phyloP scores from a whole-genome alignment of 2,113 vertebrate species.

The Microcebus tavaratra region DNA sequence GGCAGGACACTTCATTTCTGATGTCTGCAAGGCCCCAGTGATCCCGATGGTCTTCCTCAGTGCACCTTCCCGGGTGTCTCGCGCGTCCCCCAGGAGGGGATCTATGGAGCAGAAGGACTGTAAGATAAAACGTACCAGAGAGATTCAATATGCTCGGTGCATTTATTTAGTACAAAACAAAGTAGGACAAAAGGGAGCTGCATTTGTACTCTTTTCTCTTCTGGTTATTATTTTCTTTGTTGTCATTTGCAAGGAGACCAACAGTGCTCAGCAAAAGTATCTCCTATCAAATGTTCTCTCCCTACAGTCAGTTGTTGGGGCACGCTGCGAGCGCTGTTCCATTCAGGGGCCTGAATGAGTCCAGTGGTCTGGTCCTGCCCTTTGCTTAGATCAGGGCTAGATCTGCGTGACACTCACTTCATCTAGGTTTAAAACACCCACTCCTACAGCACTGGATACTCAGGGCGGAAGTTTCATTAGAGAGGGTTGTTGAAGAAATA shows the following conservation, averaged over 20 bases:
- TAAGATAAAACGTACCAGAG: not conserved
- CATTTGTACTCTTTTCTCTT: not conserved
- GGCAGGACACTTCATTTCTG: not conserved
- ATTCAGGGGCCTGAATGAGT: not conserved
- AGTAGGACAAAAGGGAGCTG: not conserved
- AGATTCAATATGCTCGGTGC: not conserved
- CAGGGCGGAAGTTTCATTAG: not conserved
- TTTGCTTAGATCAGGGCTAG: not conserved
- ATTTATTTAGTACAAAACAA: not conserved
- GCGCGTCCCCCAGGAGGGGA: not conserved
- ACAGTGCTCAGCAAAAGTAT: not conserved
- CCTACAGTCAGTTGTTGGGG: not conserved
- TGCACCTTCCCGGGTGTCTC: not conserved
- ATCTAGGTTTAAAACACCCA: not conserved
- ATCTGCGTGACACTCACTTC: not conserved
- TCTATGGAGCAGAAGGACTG: not conserved
- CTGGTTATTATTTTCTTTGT: not conserved
- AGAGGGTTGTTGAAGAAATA: not conserved
- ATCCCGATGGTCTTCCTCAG: not conserved
- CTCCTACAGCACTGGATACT: not conserved
- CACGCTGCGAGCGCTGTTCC: too few species aligned
- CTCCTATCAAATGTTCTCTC: not conserved
- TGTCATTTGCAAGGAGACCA: not conserved
- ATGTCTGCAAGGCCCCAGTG: too few species aligned
- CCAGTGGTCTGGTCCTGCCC: rapidly evolving